Evolutionary conservation across 2,113 vertebrate species (phyloP), one percentile per base, ranked within the genome.

Genomic region (Neolamprologus variostigma): DNA sequence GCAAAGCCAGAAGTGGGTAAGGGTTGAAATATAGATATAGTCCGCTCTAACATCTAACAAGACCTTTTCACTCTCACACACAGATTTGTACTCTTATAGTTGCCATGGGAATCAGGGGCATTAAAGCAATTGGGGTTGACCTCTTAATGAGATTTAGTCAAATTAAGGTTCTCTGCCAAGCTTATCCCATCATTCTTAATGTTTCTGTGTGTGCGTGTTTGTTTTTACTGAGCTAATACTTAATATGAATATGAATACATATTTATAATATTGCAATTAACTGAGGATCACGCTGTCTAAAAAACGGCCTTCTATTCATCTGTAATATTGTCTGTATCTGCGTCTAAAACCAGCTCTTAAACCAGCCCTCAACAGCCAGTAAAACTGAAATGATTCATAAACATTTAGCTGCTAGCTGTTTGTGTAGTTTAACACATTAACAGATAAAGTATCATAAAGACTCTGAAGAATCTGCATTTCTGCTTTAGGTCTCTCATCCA

Each of bases 1-100:
- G 4, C 88, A 61, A 73, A 59, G 86, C 63, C 89, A 86, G 80
- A 82, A 42, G n/a, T 86, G 79, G 94, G 94, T 95, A 91, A 95
- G 92, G 78, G 85, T 86, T 91, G 28, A 91, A 87, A 19, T 59
- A 42, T 54, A 88, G 89, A 80, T 76, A 37, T 31, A 76, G 59
- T 71, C 66, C 80, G 79, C 73, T 80, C 80, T 92, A 88, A 91
- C 86, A 57, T 42, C 66, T 89, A 94, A 93, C 80, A 88, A 54
- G 28, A 79, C 42, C 50, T 63, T 81, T 81, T 81, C 86, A 90
- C 42, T 59, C 28, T 82, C 28, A 68, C n/a, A 71, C 83, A 82
- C 53, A 79, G 47, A 86, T 14, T 21, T 61, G 14, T 45, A 73
- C 14, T 73, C 68, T 73, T 16, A 28, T 78, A 51, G 26, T 51